phyloP scores from a whole-genome alignment of 2,888 invertebrate genomes.

The Apodemia hepburni region DNA sequence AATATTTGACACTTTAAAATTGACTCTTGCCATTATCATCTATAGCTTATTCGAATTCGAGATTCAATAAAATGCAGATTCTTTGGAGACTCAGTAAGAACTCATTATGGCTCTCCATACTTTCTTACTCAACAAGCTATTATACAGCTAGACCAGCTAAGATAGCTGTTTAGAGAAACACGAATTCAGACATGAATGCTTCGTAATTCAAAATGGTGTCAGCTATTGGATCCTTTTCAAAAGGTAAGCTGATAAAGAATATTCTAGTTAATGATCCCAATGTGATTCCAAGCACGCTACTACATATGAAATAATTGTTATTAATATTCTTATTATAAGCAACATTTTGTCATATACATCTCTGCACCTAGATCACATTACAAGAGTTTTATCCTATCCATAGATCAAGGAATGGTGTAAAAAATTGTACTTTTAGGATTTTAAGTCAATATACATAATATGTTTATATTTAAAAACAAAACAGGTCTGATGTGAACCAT shows the following conservation, averaged over 20 bases:
- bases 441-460: slow-evolving; percentile 1
- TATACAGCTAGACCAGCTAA: not conserved
- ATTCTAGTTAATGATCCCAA: not conserved
- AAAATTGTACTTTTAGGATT: slow-evolving; percentile 13
- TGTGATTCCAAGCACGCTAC: not conserved
- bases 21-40: slow-evolving; percentile 26
- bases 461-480: not conserved
- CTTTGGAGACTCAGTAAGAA: not conserved
- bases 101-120: not conserved
- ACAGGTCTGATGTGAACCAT: not conserved
- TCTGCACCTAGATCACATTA: slow-evolving; percentile 9
- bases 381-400: slow-evolving; percentile 7
- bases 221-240: not conserved
- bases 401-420: slow-evolving; percentile 8
- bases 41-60: slow-evolving; percentile 4
- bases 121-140: not conserved
- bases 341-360: slow-evolving; percentile 1
- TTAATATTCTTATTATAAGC: slow-evolving; percentile 2
- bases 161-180: not conserved
- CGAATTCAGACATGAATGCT: not conserved
- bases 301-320: not conserved
- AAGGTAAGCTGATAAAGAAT: not conserved
- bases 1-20: slow-evolving; percentile 59
- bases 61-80: slow-evolving; percentile 5
- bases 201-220: not conserved